Evolutionary conservation across 2,113 vertebrate genomes (phyloP).

Genomic region (Mystacornis crossleyi): DNA sequence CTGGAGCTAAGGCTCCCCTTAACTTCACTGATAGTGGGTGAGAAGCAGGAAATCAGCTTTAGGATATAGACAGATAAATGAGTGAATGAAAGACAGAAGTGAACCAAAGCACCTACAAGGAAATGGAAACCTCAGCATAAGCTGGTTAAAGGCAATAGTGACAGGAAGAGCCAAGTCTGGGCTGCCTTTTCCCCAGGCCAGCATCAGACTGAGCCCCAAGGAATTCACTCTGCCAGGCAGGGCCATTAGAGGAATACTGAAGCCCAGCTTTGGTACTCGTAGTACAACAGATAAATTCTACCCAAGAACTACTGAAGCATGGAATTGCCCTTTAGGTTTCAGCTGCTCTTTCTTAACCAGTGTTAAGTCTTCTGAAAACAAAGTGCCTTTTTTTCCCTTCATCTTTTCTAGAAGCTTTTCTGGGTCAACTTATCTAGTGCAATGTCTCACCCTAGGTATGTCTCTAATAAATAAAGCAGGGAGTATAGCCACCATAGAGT

Average conservation of each 20-base stretch:
- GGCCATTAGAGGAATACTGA: not conserved
- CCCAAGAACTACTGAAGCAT: not conserved
- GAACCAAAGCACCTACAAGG: not conserved
- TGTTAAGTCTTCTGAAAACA: not conserved
- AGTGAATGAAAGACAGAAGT: not conserved
- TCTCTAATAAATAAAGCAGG: not conserved
- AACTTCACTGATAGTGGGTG: not conserved
- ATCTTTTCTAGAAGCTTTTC: not conserved
- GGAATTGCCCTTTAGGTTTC: not conserved
- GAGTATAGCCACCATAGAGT: not conserved
- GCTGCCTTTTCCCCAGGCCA: not conserved
- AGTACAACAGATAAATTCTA: not conserved
- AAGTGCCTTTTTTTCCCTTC: not conserved
- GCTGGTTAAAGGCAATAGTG: not conserved
- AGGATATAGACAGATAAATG: not conserved
- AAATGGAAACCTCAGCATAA: not conserved
- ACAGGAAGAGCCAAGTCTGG: not conserved
- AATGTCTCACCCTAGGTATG: not conserved
- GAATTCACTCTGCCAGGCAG: not conserved
- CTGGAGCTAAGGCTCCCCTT: not conserved
- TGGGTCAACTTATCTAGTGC: not conserved
- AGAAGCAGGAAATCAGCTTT: not conserved
- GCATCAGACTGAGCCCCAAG: not conserved
- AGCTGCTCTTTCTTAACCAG: not conserved
- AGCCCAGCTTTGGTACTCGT: not conserved